A percentile compares a stretch with the other conserved stretches of the same genome.
Conservation (phyloP, 2,888 invertebrate genomes). For the Lottia gigantea region DNA sequence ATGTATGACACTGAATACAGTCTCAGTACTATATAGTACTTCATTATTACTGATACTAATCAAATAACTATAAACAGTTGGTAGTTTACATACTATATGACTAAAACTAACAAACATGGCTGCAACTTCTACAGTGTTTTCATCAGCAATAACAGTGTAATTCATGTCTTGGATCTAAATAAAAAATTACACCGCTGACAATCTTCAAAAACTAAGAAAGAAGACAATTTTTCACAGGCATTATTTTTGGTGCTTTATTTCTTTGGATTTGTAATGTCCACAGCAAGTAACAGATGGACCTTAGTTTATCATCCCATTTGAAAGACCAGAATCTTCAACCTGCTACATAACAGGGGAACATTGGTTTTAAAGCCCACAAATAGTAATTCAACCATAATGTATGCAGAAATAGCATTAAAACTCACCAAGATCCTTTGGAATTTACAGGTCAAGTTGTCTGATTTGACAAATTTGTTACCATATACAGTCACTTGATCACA, state of each 20-base stretch:
- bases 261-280: too few species aligned
- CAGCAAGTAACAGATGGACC: too few species aligned
- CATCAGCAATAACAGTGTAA: slow-evolving; percentile 20
- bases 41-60: slow-evolving; percentile 38
- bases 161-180: slow-evolving; percentile 30
- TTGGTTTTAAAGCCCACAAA: not conserved
- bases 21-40: slow-evolving; percentile 23
- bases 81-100: slow-evolving; percentile 34
- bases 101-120: slow-evolving; percentile 38
- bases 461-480: slow-evolving; percentile 36
- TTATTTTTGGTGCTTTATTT: too few species aligned
- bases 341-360: too few species aligned
- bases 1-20: slow-evolving; percentile 34
- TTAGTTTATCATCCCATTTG: too few species aligned
- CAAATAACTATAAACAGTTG: slow-evolving; percentile 34
- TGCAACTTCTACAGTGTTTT: slow-evolving; percentile 14
- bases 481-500: slow-evolving; percentile 32
- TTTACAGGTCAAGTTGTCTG: slow-evolving; percentile 29
- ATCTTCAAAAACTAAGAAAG: too few species aligned
- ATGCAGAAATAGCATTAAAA: not conserved
- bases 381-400: not conserved
- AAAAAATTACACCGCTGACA: not conserved
- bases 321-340: too few species aligned
- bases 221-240: too few species aligned
- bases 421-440: slow-evolving; percentile 36